These are phyloP conservation scores for Brotogeris chrysoptera DNA, from an alignment of 2,797 vertebrate species.

Conservation along the genomic window DNA sequence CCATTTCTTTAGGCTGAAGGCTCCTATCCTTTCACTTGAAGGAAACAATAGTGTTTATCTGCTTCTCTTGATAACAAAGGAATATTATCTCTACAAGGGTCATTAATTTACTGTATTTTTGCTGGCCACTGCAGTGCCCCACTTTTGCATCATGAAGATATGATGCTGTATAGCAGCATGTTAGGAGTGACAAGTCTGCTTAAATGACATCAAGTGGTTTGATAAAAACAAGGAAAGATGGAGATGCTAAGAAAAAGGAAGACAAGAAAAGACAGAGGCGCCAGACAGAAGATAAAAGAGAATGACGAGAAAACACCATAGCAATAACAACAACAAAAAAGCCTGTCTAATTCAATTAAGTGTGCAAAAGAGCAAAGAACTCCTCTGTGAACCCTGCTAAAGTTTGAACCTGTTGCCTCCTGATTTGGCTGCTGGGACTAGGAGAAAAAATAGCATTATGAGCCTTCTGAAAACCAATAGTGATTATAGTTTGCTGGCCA, in stretches of 20 bases:
- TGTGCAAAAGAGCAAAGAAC: neutral
- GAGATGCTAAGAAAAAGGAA: neutral
- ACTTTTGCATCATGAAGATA: neutral
- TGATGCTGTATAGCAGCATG: neutral
- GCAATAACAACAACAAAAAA: neutral
- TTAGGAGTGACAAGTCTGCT: neutral
- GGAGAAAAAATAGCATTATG: neutral
- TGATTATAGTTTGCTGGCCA: neutral
- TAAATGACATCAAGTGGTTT: conserved; percentile 2
- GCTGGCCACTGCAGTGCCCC: neutral
- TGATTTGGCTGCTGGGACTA: neutral
- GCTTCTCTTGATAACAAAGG: neutral
- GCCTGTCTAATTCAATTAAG: neutral
- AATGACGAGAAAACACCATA: neutral
- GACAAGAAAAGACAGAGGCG: neutral
- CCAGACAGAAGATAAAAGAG: neutral
- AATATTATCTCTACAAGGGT: neutral
- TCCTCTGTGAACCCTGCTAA: neutral
- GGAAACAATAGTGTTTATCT: neutral
- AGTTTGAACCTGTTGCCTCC: neutral
- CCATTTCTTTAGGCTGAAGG: neutral
- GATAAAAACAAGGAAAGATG: neutral
- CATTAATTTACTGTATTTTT: neutral
- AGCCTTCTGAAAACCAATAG: neutral
- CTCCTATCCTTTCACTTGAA: neutral